A percentile compares a stretch with the other conserved stretches of the same genome.
Conservation (phyloP, 2,797 vertebrate genomes). For the Pantherophis vulpinus region DNA sequence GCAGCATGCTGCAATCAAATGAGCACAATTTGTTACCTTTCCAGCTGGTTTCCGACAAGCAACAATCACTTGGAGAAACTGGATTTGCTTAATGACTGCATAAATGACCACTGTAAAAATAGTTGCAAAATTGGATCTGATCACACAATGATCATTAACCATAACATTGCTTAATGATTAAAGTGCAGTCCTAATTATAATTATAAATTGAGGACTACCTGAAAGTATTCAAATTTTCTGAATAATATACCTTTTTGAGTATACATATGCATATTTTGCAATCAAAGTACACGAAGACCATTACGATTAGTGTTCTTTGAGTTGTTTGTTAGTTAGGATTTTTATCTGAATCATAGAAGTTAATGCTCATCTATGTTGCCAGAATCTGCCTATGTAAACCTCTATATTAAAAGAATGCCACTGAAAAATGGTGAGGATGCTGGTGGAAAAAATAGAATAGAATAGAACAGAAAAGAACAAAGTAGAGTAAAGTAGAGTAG, state of each 20-base stretch:
- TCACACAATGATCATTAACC: no score
- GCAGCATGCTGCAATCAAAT: no score
- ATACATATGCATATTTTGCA: background rate
- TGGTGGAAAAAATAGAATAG: conserved; percentile 11
- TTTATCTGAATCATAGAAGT: conserved; percentile 39
- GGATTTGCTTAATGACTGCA: no score
- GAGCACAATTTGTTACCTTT: no score
- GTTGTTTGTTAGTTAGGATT: background rate
- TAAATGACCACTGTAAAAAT: no score
- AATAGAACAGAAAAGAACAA: background rate
- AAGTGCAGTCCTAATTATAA: no score
- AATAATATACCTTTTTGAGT: background rate
- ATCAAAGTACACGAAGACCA: background rate
- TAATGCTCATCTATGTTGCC: conserved; percentile 44
- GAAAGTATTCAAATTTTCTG: background rate
- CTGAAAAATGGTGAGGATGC: background rate
- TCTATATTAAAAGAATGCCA: background rate
- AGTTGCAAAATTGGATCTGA: no score
- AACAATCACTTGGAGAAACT: no score
- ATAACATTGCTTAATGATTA: no score
- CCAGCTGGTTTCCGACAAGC: no score
- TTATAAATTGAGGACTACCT: no score
- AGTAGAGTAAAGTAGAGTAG: background rate
- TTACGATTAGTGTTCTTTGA: background rate
- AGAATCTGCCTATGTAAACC: conserved; percentile 29